Percentiles rank a stretch among this genome's conserved stretches.
Conservation (phyloP, 2,797 vertebrate genomes). For the Amphiprion clarkii region DNA sequence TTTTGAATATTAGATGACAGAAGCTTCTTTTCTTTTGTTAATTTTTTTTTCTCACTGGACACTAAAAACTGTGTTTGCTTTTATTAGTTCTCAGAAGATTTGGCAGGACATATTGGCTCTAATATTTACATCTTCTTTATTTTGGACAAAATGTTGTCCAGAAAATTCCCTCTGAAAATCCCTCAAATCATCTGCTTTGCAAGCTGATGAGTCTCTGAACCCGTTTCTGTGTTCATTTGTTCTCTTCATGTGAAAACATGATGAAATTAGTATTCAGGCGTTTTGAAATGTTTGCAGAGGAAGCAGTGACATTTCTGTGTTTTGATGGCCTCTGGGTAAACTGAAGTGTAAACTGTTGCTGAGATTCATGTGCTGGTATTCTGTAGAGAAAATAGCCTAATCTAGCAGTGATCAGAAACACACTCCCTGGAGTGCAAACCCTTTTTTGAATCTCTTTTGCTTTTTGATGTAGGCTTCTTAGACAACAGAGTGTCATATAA, state of each 20-base stretch:
- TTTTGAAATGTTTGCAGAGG: slow-evolving; percentile 38
- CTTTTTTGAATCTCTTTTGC: slow-evolving; percentile 14
- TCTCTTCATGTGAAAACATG: slow-evolving; percentile 28
- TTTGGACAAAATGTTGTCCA: slow-evolving; percentile 41
- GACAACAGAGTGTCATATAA: slow-evolving; percentile 25
- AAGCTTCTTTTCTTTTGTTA: background rate
- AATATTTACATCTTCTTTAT: slow-evolving; percentile 48
- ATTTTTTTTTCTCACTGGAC: slow-evolving; percentile 24
- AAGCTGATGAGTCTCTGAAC: slow-evolving; percentile 35
- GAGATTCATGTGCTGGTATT: slow-evolving; percentile 21
- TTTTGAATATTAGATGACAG: slow-evolving; percentile 27
- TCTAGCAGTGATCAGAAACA: slow-evolving; percentile 39
- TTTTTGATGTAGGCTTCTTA: slow-evolving; percentile 29
- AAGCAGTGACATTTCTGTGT: slow-evolving; percentile 14
- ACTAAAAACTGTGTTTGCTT: slow-evolving; percentile 40
- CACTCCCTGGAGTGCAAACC: slow-evolving; percentile 14
- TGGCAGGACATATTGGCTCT: slow-evolving; percentile 41
- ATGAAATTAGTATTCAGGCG: slow-evolving; percentile 27
- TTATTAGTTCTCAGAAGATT: slow-evolving; percentile 55
- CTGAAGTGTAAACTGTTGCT: slow-evolving; percentile 13
- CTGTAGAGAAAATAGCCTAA: slow-evolving; percentile 15
- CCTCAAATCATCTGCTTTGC: slow-evolving; percentile 50
- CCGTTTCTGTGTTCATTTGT: slow-evolving; percentile 33
- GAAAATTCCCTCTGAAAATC: slow-evolving; percentile 50
- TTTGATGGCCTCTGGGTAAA: slow-evolving; percentile 7